phyloP scores from a whole-genome alignment of 2,113 vertebrate genomes.

The Cepphus grylle region DNA sequence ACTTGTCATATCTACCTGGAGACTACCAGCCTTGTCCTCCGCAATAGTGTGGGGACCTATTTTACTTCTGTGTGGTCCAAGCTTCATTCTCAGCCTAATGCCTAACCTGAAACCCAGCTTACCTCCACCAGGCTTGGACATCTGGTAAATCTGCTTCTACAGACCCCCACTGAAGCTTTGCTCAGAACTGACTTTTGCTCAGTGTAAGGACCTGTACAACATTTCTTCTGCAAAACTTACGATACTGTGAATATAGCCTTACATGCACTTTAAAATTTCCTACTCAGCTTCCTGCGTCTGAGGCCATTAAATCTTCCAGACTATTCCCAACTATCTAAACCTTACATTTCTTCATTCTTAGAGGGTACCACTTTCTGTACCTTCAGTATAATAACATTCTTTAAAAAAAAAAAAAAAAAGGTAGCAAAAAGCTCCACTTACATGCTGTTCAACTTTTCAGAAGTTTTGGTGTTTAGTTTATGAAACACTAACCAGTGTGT shows the following conservation, averaged over 20 bases:
- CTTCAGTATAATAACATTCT: not conserved
- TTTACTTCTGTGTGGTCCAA: not conserved
- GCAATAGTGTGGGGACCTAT: not conserved
- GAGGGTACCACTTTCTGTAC: not conserved
- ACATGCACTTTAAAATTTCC: not conserved
- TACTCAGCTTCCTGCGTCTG: not conserved
- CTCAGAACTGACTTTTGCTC: not conserved
- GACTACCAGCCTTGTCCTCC: not conserved
- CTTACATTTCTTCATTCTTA: not conserved
- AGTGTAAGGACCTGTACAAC: not conserved
- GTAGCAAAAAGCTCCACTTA: not conserved
- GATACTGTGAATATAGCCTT: not conserved
- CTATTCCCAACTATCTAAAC: not conserved
- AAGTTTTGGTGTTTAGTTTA: not conserved
- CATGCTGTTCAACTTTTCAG: not conserved
- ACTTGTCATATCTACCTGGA: not conserved
- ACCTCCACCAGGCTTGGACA: not conserved
- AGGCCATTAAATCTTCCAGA: not conserved
- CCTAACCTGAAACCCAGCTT: not conserved
- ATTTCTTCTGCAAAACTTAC: not conserved
- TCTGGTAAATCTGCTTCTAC: not conserved
- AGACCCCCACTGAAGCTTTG: not conserved
- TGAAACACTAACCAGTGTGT: not conserved
- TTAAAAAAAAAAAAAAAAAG: not conserved
- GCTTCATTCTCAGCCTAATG: not conserved